Evolutionary conservation across 2,797 vertebrate genomes (phyloP).

Genomic region (Typhlichthys subterraneus): DNA sequence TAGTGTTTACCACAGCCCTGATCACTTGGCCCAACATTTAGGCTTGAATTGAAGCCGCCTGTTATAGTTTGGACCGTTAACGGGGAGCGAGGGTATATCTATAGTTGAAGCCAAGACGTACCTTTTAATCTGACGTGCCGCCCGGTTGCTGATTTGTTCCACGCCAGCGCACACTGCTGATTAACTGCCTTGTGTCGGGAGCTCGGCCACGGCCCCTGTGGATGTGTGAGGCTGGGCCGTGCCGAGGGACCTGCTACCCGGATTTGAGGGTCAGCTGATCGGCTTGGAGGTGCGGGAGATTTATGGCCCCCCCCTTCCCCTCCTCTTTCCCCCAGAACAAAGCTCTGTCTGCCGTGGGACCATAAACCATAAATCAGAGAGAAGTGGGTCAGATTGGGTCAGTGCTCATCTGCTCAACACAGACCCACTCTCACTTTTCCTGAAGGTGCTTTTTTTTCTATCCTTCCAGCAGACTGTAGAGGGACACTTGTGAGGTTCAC

Average conservation of each 20-base stretch:
- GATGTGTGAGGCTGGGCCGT: conserved; percentile 20
- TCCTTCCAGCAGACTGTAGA: conserved; percentile 8
- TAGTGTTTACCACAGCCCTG: too few species aligned
- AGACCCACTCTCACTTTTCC: conserved; percentile 48
- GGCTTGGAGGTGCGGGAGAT: conserved; percentile 69
- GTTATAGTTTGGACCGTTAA: too few species aligned
- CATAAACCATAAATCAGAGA: conserved; percentile 75
- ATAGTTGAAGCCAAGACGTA: too few species aligned
- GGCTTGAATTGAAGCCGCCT: too few species aligned
- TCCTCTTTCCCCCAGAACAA: conserved; percentile 66
- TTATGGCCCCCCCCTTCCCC: conserved; percentile 59
- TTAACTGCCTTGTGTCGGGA: conserved; percentile 58
- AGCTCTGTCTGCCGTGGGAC: conserved; percentile 71
- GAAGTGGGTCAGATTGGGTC: conserved; percentile 78
- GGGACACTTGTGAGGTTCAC: conserved; percentile 25
- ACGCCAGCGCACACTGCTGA: conserved; percentile 57
- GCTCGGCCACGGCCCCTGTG: conserved; percentile 25
- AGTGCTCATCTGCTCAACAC: conserved; percentile 63
- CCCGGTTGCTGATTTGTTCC: conserved; percentile 25
- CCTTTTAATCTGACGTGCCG: too few species aligned
- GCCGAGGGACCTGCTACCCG: conserved; percentile 20
- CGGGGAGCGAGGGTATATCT: too few species aligned
- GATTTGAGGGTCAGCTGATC: conserved; percentile 68
- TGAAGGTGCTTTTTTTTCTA: conserved; percentile 17
- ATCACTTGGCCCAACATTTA: too few species aligned